A percentile compares a stretch with the other conserved stretches of the same genome.
These are phyloP conservation scores for Polyodon spathula DNA, from an alignment of 2,113 vertebrate genomes.

Conservation along the genomic window DNA sequence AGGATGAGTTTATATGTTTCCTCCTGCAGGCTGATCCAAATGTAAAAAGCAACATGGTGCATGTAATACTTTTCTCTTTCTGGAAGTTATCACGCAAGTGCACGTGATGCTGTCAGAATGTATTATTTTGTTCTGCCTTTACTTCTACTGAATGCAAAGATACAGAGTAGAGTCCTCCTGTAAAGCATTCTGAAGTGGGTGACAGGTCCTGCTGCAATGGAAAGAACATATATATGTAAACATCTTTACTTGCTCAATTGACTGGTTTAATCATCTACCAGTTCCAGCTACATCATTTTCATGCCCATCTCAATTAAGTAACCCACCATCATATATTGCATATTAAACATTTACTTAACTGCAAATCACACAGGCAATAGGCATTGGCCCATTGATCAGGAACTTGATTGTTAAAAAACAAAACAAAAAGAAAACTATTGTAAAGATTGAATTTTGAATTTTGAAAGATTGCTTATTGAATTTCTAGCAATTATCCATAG, in stretches of 20 bases:
- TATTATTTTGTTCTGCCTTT: neutral
- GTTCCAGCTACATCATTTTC: too few species aligned
- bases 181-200: too few species aligned
- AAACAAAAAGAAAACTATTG: too few species aligned
- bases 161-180: neutral
- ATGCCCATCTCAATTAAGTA: constrained; percentile 57
- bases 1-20: neutral
- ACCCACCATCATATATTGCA: too few species aligned
- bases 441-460: too few species aligned
- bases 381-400: constrained; percentile 48
- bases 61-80: neutral
- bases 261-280: too few species aligned
- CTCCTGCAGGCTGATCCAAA: neutral
- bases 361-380: constrained; percentile 64
- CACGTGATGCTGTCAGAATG: neutral
- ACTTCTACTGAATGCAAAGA: neutral
- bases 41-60: neutral
- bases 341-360: constrained; percentile 10
- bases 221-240: too few species aligned
- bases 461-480: too few species aligned
- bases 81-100: neutral
- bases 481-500: too few species aligned
- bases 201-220: too few species aligned
- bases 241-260: too few species aligned
- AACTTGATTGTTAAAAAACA: constrained; percentile 65